Percentiles rank a stretch among this genome's conserved stretches.
phyloP scores from a whole-genome alignment of 1,140 invertebrate species.

The Drosophila nasuta region DNA sequence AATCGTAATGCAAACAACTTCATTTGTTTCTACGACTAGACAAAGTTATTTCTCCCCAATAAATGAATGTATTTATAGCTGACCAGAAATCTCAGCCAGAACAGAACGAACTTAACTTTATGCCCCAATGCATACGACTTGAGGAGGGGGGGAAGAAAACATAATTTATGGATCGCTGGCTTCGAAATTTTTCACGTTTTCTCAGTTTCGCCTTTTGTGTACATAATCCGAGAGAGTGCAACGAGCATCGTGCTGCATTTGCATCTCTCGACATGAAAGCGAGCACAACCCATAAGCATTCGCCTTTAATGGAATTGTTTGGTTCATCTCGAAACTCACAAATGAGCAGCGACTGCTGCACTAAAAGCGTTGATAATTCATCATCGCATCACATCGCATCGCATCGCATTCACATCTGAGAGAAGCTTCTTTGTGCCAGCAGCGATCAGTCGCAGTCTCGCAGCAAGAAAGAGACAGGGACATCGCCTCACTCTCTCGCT shows the following conservation, averaged over 20 bases:
- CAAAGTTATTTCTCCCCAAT: constrained; percentile 10
- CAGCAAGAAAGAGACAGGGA: background rate
- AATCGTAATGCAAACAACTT: constrained; percentile 25
- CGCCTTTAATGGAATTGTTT: constrained; percentile 28
- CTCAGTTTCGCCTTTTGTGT: constrained; percentile 13
- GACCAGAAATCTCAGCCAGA: constrained; percentile 28
- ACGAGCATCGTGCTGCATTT: background rate
- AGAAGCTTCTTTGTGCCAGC: constrained; percentile 27
- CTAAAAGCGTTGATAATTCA: constrained; percentile 51
- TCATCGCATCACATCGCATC: constrained; percentile 27
- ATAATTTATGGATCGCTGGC: constrained; percentile 69
- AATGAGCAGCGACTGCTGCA: background rate
- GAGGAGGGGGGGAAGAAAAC: constrained; percentile 24
- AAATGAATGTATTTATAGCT: constrained; percentile 33
- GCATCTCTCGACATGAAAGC: constrained; percentile 12
- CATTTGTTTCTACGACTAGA: constrained; percentile 26
- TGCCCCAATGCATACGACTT: constrained; percentile 29
- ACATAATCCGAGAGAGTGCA: constrained; percentile 43
- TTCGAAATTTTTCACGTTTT: constrained; percentile 39
- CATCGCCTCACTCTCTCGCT: constrained; percentile 5
- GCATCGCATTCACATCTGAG: constrained; percentile 13
- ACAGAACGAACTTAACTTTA: constrained; percentile 34
- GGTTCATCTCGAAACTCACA: constrained; percentile 14
- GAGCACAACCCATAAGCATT: background rate
- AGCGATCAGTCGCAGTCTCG: background rate